Percentiles rank a stretch among this genome's conserved stretches.
Conservation (phyloP, 2,888 invertebrate species). For the Caenorhabditis macrosperma region DNA sequence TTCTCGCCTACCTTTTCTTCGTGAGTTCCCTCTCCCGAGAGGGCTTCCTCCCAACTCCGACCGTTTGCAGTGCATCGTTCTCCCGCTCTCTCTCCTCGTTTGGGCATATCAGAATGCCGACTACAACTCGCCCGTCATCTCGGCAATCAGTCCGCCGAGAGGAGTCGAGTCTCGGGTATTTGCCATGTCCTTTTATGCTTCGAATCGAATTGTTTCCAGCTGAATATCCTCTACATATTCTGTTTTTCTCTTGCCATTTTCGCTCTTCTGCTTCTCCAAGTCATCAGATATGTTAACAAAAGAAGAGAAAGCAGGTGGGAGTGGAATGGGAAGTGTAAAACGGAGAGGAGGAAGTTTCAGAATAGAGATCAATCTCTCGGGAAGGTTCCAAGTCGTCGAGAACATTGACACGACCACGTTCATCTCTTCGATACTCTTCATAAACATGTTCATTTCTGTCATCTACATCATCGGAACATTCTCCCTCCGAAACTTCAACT, state of each 20-base stretch:
- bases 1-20: slow-evolving; percentile 28
- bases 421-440: slow-evolving; percentile 40
- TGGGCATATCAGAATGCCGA: slow-evolving; percentile 53
- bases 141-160: slow-evolving; percentile 53
- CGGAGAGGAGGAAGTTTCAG: too few relatives aligned
- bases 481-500: slow-evolving; percentile 43
- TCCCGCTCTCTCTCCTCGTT: slow-evolving; percentile 30
- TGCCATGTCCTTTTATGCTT: too few relatives aligned
- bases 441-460: slow-evolving; percentile 36
- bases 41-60: neutral
- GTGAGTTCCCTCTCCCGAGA: slow-evolving; percentile 21
- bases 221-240: slow-evolving; percentile 48
- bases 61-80: slow-evolving; percentile 37
- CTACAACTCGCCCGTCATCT: slow-evolving; percentile 42
- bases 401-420: slow-evolving; percentile 57
- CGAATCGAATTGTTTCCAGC: slow-evolving; percentile 27
- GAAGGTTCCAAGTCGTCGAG: slow-evolving; percentile 47
- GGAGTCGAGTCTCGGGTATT: slow-evolving; percentile 41
- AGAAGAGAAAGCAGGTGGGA: slow-evolving; percentile 33
- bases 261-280: slow-evolving; percentile 46
- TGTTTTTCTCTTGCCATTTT: slow-evolving; percentile 40
- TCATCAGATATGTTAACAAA: slow-evolving; percentile 36
- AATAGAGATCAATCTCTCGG: slow-evolving; percentile 42
- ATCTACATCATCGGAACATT: slow-evolving; percentile 36
- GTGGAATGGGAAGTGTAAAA: neutral